These are phyloP conservation scores for Lamellibrachia satsuma DNA, from an alignment of 2,888 invertebrate species.

Conservation along the genomic window DNA sequence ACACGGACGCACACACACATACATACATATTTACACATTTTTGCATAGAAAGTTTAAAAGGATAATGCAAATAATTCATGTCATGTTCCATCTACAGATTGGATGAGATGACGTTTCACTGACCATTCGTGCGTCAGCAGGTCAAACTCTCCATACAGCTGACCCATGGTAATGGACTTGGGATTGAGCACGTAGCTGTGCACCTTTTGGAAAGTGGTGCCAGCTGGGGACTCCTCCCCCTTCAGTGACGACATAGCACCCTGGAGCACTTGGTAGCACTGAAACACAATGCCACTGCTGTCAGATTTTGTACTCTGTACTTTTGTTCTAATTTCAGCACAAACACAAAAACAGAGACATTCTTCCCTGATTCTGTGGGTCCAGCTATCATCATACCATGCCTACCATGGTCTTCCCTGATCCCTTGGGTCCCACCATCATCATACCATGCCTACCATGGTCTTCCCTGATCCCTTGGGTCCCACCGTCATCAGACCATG, in stretches of 20 bases:
- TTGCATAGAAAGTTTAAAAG: no score
- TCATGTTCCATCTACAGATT: no score
- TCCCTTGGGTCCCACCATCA: no score
- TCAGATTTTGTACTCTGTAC: not conserved
- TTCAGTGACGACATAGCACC: slow-evolving; percentile 74
- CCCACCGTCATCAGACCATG: no score
- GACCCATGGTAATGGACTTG: slow-evolving; percentile 68
- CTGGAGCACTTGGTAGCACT: slow-evolving; percentile 70
- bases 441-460: no score
- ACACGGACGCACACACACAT: no score
- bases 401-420: no score
- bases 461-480: no score
- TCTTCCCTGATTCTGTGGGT: slow-evolving; percentile 66
- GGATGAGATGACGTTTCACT: not conserved
- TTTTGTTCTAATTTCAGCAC: not conserved
- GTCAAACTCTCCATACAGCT: slow-evolving; percentile 68
- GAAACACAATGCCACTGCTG: slow-evolving; percentile 31
- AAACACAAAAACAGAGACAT: slow-evolving; percentile 68
- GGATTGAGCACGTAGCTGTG: slow-evolving; percentile 66
- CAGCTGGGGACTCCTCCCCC: slow-evolving; percentile 76
- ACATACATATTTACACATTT: no score
- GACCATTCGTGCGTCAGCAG: slow-evolving; percentile 68
- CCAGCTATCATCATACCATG: no score
- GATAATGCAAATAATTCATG: no score
- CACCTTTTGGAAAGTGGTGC: slow-evolving; percentile 73